Evolutionary conservation across 1,140 invertebrate genomes (phyloP).

Genomic region (Sminthurinus signatus): DNA sequence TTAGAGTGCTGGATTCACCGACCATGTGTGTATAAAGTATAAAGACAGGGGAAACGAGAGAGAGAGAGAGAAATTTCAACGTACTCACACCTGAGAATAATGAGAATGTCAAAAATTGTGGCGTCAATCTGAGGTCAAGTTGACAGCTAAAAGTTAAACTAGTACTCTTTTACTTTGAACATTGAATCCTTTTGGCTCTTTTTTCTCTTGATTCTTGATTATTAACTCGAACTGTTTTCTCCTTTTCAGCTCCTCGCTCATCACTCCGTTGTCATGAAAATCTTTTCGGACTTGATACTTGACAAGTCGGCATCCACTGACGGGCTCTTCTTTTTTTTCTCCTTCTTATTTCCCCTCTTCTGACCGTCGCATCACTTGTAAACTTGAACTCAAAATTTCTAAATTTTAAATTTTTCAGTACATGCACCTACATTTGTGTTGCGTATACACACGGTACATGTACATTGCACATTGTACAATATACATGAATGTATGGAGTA

Average conservation of each 20-base stretch:
- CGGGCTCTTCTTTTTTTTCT: background rate
- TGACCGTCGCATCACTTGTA: too few species aligned
- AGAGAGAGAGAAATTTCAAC: too few species aligned
- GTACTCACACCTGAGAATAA: conserved; percentile 1
- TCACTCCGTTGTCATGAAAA: background rate
- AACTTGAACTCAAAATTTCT: too few species aligned
- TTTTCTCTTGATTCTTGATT: background rate
- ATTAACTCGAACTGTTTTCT: background rate
- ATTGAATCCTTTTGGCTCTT: background rate
- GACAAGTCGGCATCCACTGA: background rate
- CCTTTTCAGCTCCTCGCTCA: background rate
- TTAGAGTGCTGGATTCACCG: too few species aligned
- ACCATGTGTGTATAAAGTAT: too few species aligned
- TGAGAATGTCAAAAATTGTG: conserved; percentile 14
- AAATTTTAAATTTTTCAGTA: background rate
- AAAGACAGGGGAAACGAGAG: too few species aligned
- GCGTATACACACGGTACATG: background rate
- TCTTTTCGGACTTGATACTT: background rate
- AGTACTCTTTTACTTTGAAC: too few species aligned
- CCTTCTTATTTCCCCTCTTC: background rate
- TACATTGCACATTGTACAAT: too few species aligned
- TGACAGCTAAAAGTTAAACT: conserved; percentile 12
- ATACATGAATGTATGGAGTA: too few species aligned
- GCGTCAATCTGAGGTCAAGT: conserved; percentile 9
- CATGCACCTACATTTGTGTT: background rate